Evolutionary conservation across 2,888 invertebrate genomes (phyloP), one percentile per base, ranked within the genome.

Genomic region (Luffia ferchaultella): DNA sequence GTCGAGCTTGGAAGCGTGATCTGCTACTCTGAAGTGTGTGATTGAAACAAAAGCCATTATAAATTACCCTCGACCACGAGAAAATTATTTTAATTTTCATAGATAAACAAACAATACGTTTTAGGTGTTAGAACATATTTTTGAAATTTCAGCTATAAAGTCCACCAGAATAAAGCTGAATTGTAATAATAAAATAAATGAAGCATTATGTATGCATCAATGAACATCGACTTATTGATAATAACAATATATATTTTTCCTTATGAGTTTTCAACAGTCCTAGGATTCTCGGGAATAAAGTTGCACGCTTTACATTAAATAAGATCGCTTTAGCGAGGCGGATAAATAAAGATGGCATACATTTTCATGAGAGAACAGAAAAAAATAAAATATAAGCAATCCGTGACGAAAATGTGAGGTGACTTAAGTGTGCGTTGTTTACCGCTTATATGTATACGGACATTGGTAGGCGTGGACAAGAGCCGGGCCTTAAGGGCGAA

Each of bases 261-360:
- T 43, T 5, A 7, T 7, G n/a, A 16, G 17, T 7, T 9, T 9
- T 9, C 59, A 52, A 53, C 48, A n/a, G 18, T 15, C 45, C 20
- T 60, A 60, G 55, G 72, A 69, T 68, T 68, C 64, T 67, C 64
- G 62, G 62, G 64, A 68, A 70, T 70, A 74, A 73, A 69, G 63
- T 72, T 73, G 64, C 68, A 61, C 65, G 67, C 68, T 70, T 69
- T 72, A 65, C 70, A 73, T 76, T 74, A 73, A 75, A 74, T 70
- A 73, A 74, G 68, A 77, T 74, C 70, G 66, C 64, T 73, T 75
- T 72, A 73, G 71, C 65, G 63, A 69, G 62, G 59, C 65, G 71
- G 68, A 75, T 73, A 74, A 70, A 73, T 74, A 75, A 77, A 72
- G 67, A 67, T 61, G 64, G 62, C 66, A 74, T 76, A 76, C 68